Conservation (phyloP, 1,140 invertebrate species). For the Bombus waltoni region DNA sequence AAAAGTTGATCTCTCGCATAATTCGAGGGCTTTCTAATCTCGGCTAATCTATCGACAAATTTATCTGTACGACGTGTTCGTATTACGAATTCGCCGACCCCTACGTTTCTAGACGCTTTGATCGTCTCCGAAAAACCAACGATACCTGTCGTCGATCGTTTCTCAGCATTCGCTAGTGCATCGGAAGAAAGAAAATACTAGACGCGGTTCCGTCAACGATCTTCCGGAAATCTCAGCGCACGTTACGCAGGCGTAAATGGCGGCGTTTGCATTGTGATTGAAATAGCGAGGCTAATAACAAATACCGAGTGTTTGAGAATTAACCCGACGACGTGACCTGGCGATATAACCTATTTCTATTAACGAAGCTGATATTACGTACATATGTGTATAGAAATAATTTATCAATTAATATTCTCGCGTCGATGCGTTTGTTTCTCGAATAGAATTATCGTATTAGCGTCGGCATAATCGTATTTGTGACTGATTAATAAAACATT, state of each 20-base stretch:
- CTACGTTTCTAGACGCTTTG: conserved; percentile 45
- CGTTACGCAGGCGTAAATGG: conserved; percentile 26
- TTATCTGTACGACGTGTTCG: conserved; percentile 64
- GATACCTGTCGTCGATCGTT: conserved; percentile 56
- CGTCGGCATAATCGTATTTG: too few relatives aligned
- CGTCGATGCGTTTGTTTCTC: too few relatives aligned
- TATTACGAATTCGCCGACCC: conserved; percentile 43
- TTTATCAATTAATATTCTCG: too few relatives aligned
- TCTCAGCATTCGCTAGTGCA: not conserved
- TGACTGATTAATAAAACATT: too few relatives aligned
- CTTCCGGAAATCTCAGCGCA: not conserved
- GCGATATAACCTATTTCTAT: too few relatives aligned
- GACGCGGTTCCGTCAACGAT: conserved; percentile 27
- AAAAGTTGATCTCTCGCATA: not conserved
- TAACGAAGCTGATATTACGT: too few relatives aligned
- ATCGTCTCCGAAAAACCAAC: conserved; percentile 64
- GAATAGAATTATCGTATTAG: too few relatives aligned
- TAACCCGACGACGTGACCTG: not conserved
- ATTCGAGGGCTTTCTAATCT: not conserved
- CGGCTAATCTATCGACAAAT: conserved; percentile 43
- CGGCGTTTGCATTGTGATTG: conserved; percentile 73
- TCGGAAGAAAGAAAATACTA: not conserved
- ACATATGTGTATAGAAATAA: too few relatives aligned
- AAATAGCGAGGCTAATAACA: conserved; percentile 62
- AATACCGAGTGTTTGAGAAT: not conserved